Conservation (phyloP, 2,797 vertebrate species). For the Capromys pilorides region DNA sequence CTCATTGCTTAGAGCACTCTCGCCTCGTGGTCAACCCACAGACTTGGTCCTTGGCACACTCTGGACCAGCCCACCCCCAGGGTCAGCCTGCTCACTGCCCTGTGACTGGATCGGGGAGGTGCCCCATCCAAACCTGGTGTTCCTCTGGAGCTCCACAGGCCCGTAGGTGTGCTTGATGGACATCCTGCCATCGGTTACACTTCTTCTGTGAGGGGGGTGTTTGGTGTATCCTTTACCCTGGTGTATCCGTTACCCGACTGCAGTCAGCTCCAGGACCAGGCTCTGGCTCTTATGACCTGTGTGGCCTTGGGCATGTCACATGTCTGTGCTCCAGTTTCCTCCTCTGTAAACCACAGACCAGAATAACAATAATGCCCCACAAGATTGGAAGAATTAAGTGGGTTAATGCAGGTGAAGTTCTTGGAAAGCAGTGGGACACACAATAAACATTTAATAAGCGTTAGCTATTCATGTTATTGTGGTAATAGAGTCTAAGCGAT, state of each 20-base stretch:
- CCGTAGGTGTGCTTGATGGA: too few relatives aligned
- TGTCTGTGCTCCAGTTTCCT: background rate
- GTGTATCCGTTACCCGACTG: background rate
- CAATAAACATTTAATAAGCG: background rate
- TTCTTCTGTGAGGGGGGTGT: background rate
- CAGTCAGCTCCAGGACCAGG: constrained; percentile 14
- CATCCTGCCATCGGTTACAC: background rate
- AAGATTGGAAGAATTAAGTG: background rate
- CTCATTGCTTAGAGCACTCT: background rate
- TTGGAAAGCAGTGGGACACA: background rate
- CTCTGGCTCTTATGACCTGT: background rate
- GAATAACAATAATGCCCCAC: background rate
- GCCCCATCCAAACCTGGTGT: background rate
- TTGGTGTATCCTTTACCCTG: background rate
- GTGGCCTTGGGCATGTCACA: background rate
- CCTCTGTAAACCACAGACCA: background rate
- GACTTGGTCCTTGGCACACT: background rate
- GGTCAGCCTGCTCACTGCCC: background rate
- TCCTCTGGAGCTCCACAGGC: background rate
- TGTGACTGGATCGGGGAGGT: background rate
- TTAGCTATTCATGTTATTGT: background rate
- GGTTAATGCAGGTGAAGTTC: background rate
- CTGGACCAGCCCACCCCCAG: background rate
- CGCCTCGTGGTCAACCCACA: background rate
- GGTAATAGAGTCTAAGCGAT: background rate